Evolutionary conservation across 2,888 invertebrate genomes (phyloP).

Genomic region (Platerodrilus igneus): DNA sequence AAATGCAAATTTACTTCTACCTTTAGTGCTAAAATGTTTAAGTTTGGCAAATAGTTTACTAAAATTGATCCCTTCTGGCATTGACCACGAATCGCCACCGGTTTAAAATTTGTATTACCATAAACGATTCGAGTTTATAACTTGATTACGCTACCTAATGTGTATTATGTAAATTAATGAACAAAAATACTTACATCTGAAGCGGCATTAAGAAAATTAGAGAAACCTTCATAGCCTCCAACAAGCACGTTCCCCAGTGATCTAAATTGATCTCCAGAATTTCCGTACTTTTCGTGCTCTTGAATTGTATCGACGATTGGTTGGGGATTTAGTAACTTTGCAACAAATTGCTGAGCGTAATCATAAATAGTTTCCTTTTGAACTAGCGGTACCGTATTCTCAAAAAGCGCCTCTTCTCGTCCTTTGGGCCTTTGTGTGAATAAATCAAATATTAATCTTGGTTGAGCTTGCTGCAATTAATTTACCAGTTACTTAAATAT

Average conservation of each 20-base stretch:
- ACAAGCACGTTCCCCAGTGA: slow-evolving; percentile 61
- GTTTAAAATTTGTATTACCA: no score
- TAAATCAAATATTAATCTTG: no score
- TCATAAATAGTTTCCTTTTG: slow-evolving; percentile 40
- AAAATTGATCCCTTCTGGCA: no score
- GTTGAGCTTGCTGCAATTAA: no score
- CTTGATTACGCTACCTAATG: not conserved
- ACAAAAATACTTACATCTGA: slow-evolving; percentile 37
- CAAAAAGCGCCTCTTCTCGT: slow-evolving; percentile 37
- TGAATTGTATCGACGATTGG: slow-evolving; percentile 71
- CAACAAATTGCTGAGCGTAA: slow-evolving; percentile 37
- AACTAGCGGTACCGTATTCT: slow-evolving; percentile 38
- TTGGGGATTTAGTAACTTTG: slow-evolving; percentile 49
- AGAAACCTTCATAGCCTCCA: slow-evolving; percentile 61
- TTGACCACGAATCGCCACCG: no score
- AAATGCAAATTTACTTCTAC: no score
- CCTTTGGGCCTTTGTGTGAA: slow-evolving; percentile 33
- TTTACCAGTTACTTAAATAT: no score
- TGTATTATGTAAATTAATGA: no score
- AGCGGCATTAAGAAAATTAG: slow-evolving; percentile 40
- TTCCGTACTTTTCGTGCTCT: slow-evolving; percentile 77
- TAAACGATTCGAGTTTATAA: not conserved
- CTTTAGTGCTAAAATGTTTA: no score
- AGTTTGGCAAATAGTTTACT: no score
- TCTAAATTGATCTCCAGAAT: slow-evolving; percentile 64